These are phyloP conservation scores for Listrodromus nycthemerus DNA, from an alignment of 2,888 invertebrate genomes.

Conservation along the genomic window DNA sequence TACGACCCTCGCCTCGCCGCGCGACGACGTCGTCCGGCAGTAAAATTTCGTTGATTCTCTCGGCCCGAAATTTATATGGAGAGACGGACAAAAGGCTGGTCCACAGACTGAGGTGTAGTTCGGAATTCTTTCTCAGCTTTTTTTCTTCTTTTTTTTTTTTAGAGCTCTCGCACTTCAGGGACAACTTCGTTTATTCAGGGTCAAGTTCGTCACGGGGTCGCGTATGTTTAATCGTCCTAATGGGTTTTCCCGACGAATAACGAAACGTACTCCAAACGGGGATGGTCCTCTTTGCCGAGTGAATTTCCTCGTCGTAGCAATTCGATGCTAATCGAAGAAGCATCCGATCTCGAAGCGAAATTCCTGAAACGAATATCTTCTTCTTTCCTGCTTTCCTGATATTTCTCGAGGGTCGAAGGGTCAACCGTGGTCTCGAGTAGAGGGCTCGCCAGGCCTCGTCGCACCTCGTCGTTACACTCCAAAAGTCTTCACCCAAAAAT, in stretches of 20 bases:
- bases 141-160: conserved; percentile 34
- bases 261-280: conserved; percentile 14
- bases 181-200: conserved; percentile 63
- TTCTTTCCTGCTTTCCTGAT: no score
- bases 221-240: conserved; percentile 56
- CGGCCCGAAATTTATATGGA: not conserved
- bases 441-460: no score
- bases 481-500: no score
- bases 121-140: not conserved
- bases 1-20: not conserved
- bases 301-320: not conserved
- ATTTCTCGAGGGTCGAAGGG: no score
- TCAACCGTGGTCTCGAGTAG: no score
- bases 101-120: not conserved
- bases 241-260: conserved; percentile 52
- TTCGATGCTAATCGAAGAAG: not conserved
- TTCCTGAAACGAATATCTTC: no score
- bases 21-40: not conserved
- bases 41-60: conserved; percentile 6
- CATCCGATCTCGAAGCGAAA: no score
- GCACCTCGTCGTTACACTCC: no score
- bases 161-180: conserved; percentile 46
- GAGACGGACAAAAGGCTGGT: not conserved
- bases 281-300: not conserved
- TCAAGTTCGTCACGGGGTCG: conserved; percentile 55